Base-by-base conservation (phyloP, 1,140 invertebrate species). In the Drosophila nigromelanica region DNA sequence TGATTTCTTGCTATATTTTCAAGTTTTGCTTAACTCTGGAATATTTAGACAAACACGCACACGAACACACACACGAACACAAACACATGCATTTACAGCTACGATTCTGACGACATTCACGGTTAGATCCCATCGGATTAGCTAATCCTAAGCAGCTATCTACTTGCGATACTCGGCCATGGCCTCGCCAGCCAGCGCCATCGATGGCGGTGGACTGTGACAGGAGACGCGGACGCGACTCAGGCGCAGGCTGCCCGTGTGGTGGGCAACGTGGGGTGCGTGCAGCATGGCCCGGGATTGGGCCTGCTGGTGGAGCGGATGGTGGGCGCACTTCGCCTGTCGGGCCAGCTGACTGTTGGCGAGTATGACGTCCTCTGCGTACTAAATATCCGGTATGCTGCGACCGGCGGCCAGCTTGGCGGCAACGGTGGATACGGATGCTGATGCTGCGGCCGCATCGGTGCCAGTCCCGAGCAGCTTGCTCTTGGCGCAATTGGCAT, bases 301-400 rank as follows among this genome's bases (percentile, higher is more conserved):
- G 24, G 68, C 64, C 70, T 89, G 85, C 69, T 89, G 83, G 18
- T 87, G 83, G 62, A 71, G 69, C 18, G 82, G 81, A 43, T 89
- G 86, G 50, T 89, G 86, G 33, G 75, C 59, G 64, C 85, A 90
- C 47, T 80, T 90, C 51, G 61, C 69, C 62, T 77, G 75, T 3
- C 80, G 75, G 33, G 77, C 74, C 85, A 74, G 62, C 60, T 90
- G 90, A 47, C 72, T 90, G 45, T 90, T 91, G 70, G 81, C 89
- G 64, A 90, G 69, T 72, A 91, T 91, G 69, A 91, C 90, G 71
- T 91, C 86, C 85, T 91, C 90, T 76, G 90, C 90, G 85, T 91
- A 91, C 90, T 91, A 91, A 85, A 91, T 91, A 61, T 91, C 90
- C 79, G 90, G 90, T 66, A 91, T 85, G 21, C 77, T 91, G 15